Evolutionary conservation across 1,140 invertebrate genomes (phyloP).

Genomic region (Diabrotica virgifera): DNA sequence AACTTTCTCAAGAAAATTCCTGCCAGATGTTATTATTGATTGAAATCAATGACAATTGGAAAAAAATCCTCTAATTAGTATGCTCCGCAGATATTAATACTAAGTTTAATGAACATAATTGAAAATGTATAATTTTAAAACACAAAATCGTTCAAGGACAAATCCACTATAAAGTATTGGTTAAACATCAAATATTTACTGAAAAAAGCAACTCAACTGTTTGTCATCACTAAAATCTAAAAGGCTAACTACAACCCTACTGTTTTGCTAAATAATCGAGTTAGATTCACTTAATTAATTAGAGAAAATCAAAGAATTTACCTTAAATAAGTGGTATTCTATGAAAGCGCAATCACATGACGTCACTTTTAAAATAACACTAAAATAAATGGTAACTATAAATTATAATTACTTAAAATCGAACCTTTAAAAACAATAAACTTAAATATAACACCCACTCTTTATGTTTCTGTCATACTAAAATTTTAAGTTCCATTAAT

Average conservation of each 20-base stretch:
- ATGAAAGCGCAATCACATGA: slow-evolving; percentile 42
- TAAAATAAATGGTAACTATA: slow-evolving; percentile 20
- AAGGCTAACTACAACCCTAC: background rate
- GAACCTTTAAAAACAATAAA: slow-evolving; percentile 24
- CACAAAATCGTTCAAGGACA: slow-evolving; percentile 39
- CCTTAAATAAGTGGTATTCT: slow-evolving; percentile 34
- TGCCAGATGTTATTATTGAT: slow-evolving; percentile 22
- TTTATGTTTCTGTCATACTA: slow-evolving; percentile 40
- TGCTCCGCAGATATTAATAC: slow-evolving; percentile 3
- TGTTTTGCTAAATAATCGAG: background rate
- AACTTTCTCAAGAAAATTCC: slow-evolving; percentile 26
- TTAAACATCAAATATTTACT: slow-evolving; percentile 23
- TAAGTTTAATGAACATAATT: slow-evolving; percentile 15
- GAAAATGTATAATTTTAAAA: slow-evolving; percentile 28
- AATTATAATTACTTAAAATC: slow-evolving; percentile 22
- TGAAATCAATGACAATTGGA: background rate
- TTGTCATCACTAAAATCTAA: slow-evolving; percentile 25
- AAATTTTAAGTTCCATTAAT: slow-evolving; percentile 30
- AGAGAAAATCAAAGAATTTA: slow-evolving; percentile 22
- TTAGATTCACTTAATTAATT: background rate
- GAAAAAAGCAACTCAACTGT: background rate
- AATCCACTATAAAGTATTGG: slow-evolving; percentile 25
- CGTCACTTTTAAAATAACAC: slow-evolving; percentile 35
- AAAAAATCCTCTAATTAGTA: slow-evolving; percentile 11
- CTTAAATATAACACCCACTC: slow-evolving; percentile 23